Evolutionary conservation across 2,888 invertebrate genomes (phyloP), one percentile per base, ranked within the genome.

Genomic region (Pheosia gnoma): DNA sequence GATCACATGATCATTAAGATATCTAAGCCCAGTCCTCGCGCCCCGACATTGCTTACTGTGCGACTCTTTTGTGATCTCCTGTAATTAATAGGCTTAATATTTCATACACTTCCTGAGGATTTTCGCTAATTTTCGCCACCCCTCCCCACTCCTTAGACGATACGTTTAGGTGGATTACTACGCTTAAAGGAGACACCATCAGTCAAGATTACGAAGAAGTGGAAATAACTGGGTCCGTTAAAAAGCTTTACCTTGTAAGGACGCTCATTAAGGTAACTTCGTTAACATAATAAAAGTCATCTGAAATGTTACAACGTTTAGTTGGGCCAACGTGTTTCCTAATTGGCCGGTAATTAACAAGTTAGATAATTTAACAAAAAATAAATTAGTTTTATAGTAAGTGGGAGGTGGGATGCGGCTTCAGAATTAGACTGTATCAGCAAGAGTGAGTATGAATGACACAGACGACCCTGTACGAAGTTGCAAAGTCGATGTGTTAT

Each of bases 61-160:
- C 74, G 77, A 75, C 76, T 84, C 85, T 83, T 87, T 88, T 88
- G 86, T 89, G 85, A 87, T 86, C 84, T 83, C 75, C 59, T 74
- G 68, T 89, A 88, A 89, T 89, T 87, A 90, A 89, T 88, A 86
- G 84, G 85, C 85, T 86, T 88, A 87, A 89, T 88, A 86, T 88
- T 85, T 89, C 87, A 88, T 87, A 86, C 80, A 88, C 84, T 86
- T 75, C 78, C 68, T 79, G 77, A 80, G 84, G 85, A 86, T 84
- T 86, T 83, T 82, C 84, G 80, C 82, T 85, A 88, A 89, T 89
- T 89, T 89, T 81, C 84, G 60, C 52, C 45, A 49, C 53, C 61
- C 47, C 38, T 49, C 43, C 59, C 51, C 49, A 56, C 52, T 62
- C 59, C 61, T 65, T 63, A 64, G 67, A 62, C 65, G 68, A 69